Evolutionary conservation across 2,888 invertebrate genomes (phyloP), one percentile per base, ranked within the genome.

Genomic region (Anarsia innoxiella): DNA sequence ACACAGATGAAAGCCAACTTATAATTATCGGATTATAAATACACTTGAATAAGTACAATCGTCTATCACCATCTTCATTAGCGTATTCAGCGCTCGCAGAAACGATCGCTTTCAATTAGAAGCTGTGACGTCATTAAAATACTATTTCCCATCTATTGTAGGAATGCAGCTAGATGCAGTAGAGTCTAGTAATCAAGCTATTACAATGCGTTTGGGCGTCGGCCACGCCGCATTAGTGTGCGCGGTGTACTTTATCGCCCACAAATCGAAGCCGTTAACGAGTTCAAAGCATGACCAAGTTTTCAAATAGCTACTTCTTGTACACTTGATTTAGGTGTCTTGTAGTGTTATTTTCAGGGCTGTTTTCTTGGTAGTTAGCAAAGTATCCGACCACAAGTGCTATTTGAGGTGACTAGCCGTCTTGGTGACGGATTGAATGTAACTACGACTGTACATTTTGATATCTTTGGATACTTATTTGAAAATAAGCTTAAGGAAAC

Each of bases 181-280:
- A 35, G 43, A 42, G 44, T 45, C 44, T 44, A 36, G 41, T 48
- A 47, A 47, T 49, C 46, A 43, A 44, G 33, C 46, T 46, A 46
- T 45, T 49, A 42, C 45, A 45, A 48, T 49, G 49, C 49, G 47
- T 48, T 51, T 48, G 43, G 42, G 41, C 41, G 41, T 35, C 37
- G 33, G 34, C 39, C 46, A 50, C 49, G 49, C 44, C 49, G 51
- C 60, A 59, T 61, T 62, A 58, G 63, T 56, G 64, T 51, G 42
- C 37, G 53, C 54, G 54, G 59, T 59, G 60, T 56, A 56, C 50
- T 52, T 52, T 50, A 41, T 52, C 51, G 46, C 52, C 59, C 64
- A 49, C 65, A 61, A 61, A 66, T 65, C 66, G 62, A 66, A 25
- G n/a, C n/a, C n/a, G n/a, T n/a, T n/a, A n/a, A n/a, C n/a, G n/a